Conservation (phyloP, 2,113 vertebrate genomes). For the Salvelinus sp. region DNA sequence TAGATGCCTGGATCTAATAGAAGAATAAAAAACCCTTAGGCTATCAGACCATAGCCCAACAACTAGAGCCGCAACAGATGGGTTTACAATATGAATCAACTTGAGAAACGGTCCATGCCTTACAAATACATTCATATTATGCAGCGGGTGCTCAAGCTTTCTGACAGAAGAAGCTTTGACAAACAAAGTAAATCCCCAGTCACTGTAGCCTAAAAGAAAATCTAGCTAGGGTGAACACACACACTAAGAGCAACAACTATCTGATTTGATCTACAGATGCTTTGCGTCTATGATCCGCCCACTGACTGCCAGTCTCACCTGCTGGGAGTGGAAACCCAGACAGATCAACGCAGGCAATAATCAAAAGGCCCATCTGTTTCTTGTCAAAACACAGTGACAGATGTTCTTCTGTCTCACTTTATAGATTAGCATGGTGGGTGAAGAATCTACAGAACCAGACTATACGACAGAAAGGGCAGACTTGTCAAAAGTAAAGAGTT, state of each 20-base stretch:
- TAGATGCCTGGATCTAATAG: neutral
- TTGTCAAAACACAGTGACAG: constrained; percentile 5
- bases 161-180: neutral
- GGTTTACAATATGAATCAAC: neutral
- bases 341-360: neutral
- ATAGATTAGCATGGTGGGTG: neutral
- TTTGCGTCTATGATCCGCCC: constrained; percentile 7
- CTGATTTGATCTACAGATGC: neutral
- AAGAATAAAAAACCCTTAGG: neutral
- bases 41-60: neutral
- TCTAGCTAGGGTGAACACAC: neutral
- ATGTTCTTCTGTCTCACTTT: neutral
- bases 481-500: neutral
- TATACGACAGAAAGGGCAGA: neutral
- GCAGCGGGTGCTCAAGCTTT: neutral
- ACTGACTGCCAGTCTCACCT: neutral
- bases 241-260: neutral
- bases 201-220: neutral
- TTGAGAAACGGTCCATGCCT: constrained; percentile 1
- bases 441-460: neutral
- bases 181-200: neutral
- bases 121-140: neutral
- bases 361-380: neutral
- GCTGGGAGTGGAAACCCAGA: neutral
- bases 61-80: neutral